phyloP scores from a whole-genome alignment of 2,113 vertebrate species.

The Plestiodon gilberti region DNA sequence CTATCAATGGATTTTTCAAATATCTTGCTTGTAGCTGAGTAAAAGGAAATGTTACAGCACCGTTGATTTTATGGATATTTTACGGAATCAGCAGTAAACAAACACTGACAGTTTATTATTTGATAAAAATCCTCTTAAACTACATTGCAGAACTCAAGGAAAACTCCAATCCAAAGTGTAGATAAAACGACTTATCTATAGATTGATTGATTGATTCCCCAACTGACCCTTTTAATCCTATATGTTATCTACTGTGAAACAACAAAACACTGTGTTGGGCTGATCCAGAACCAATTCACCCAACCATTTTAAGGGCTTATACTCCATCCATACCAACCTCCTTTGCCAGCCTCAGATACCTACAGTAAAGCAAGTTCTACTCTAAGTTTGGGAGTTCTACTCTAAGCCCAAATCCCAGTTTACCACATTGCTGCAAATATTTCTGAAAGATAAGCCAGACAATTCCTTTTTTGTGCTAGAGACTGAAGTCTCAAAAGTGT shows the following conservation, averaged over 20 bases:
- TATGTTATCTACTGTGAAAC: not conserved
- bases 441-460: not conserved
- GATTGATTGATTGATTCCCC: not conserved
- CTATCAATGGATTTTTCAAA: not conserved
- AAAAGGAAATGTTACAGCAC: not conserved
- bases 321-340: not conserved
- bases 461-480: too few relatives aligned
- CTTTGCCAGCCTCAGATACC: not conserved
- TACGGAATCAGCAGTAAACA: not conserved
- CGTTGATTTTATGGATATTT: not conserved
- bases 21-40: not conserved
- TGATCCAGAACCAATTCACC: not conserved
- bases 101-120: not conserved
- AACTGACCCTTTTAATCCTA: not conserved
- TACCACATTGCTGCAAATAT: not conserved
- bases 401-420: not conserved
- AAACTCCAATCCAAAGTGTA: not conserved
- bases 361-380: not conserved
- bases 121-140: not conserved
- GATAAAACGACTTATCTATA: not conserved
- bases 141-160: not conserved
- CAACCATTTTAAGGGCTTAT: not conserved
- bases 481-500: not conserved
- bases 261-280: not conserved
- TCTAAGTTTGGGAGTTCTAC: not conserved